Evolutionary conservation across 2,888 invertebrate genomes (phyloP), one percentile per base, ranked within the genome.

Genomic region (Drosophila ustulata): DNA sequence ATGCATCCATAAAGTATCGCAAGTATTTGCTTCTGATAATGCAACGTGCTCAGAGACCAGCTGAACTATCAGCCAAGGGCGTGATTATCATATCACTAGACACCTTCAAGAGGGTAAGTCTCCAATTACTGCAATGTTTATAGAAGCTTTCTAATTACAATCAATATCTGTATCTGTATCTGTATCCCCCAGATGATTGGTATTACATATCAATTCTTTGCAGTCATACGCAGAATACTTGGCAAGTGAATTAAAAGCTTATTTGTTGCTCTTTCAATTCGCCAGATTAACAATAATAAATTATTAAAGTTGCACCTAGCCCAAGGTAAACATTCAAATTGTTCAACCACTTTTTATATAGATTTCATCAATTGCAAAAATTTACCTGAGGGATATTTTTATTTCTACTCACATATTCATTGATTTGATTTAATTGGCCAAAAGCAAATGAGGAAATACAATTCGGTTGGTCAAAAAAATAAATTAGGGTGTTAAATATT

Each of bases 21-120:
- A 84, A 75, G 26, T 28, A 56, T 11, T 4, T 81, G 23, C 37
- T 70, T 0, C n/a, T 84, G 26, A 47, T 84, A 3, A 67, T 84
- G 57, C 25, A 37, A 8, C 63, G 75, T 4, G 71, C 78, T 26
- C 75, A 80, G 52, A 59, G 45, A 13, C 61, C 72, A 8, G 58
- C 65, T 6, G 49, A 68, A 3, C 56, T 80, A 1, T 80, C 80
- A 1, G 82, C 78, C 28, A 65, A 23, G 1, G 80, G 72, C 2
- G 41, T 82, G 1, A 46, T 78, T 4, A 47, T 80, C 3, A 75
- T 80, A 37, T 75, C 75, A 0, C 45, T 61, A 18, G 78, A 78
- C 1, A 66, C 75, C 4, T 80, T 82, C 5, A 80, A 46, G 4
- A 70, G 23, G 18, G 80, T 80, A 52, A 50, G 64, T 51, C 2